Conservation (phyloP, 2,888 invertebrate species). For the Xylota sylvarum region DNA sequence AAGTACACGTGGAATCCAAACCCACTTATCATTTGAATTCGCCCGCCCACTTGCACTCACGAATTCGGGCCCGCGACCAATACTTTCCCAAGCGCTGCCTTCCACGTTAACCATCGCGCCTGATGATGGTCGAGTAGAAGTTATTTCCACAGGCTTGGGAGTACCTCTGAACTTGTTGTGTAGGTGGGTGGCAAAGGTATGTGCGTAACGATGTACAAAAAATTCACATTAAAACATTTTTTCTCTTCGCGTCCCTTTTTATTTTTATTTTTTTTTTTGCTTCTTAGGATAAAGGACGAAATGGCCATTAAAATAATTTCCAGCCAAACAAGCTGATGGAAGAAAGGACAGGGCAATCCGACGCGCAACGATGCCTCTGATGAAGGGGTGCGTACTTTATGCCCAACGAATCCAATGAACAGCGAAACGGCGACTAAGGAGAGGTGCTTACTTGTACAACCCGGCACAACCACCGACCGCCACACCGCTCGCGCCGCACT, state of each 20-base stretch:
- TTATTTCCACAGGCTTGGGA: background rate
- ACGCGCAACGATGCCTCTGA: constrained; percentile 58
- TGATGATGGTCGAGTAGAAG: constrained; percentile 34
- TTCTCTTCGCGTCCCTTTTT: constrained; percentile 38
- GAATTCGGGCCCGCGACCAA: background rate
- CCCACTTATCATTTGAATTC: no score
- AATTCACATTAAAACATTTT: constrained; percentile 70
- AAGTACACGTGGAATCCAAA: no score
- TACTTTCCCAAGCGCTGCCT: background rate
- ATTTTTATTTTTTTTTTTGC: constrained; percentile 5
- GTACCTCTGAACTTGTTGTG: constrained; percentile 13
- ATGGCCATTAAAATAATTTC: constrained; percentile 81
- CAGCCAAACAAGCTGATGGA: constrained; percentile 57
- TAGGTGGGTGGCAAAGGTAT: constrained; percentile 39
- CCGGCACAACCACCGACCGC: background rate
- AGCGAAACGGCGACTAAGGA: constrained; percentile 38
- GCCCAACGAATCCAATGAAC: constrained; percentile 62
- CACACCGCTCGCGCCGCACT: constrained; percentile 40
- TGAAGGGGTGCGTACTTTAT: constrained; percentile 73
- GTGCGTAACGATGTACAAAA: constrained; percentile 49
- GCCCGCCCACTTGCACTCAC: background rate
- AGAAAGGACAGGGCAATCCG: constrained; percentile 59
- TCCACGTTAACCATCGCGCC: background rate
- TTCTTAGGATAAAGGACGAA: constrained; percentile 77
- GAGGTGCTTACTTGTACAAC: constrained; percentile 23